phyloP scores from a whole-genome alignment of 1,140 invertebrate species.

The silkworm (Bombyx mori) region ASM3026992v2 NC_085122.1:12201001-12201500 shows the following conservation, averaged over 20 bases:
- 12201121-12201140: too few relatives aligned
- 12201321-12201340: slow-evolving; percentile 58
- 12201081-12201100: slow-evolving; percentile 49
- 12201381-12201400: slow-evolving; percentile 5
- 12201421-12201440: slow-evolving; percentile 30
- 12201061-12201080: slow-evolving; percentile 53
- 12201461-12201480: slow-evolving; percentile 47
- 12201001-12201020: slow-evolving; percentile 18
- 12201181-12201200: too few relatives aligned
- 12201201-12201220: too few relatives aligned
- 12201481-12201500: slow-evolving; percentile 52
- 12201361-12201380: slow-evolving; percentile 13
- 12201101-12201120: slow-evolving; percentile 9
- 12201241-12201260: too few relatives aligned
- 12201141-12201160: too few relatives aligned
- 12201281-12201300: too few relatives aligned
- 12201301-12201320: background rate
- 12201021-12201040: slow-evolving; percentile 11
- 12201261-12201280: too few relatives aligned
- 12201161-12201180: too few relatives aligned
- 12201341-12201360: slow-evolving; percentile 63
- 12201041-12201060: slow-evolving; percentile 46
- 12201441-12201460: slow-evolving; percentile 28
- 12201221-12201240: too few relatives aligned
- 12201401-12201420: slow-evolving; percentile 7